Base-by-base conservation (phyloP, 2,888 invertebrate genomes). In the Drosophila aldrichi region DNA sequence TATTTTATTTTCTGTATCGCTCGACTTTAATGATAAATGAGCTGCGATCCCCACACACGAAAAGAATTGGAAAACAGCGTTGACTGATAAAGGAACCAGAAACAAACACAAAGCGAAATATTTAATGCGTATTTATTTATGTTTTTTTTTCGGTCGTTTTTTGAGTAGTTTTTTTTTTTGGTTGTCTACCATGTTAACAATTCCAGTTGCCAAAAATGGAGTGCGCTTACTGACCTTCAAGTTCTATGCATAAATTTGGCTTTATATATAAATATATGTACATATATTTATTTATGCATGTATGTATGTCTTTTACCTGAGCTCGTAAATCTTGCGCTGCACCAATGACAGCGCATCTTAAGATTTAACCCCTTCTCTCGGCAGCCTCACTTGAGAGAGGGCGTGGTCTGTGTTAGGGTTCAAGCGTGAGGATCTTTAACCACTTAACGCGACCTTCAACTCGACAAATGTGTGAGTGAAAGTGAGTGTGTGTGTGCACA, bases 121-220 rank as follows among this genome's bases (percentile, higher is more conserved):
- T 73, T 46, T 48, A 57, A 16, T 66, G 60, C 60, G 68, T 44
- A 59, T 63, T 63, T 62, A 44, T 65, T 60, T 46, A 38, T 51
- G 18, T n/a, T 58, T 43, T 20, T 49, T 44, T 20, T 40, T n/a
- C n/a, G n/a, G 29, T 18, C 43, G 29, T 20, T 14, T 36, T 32
- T 32, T 32, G 12, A 18, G 14, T 34, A 44, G 41, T 41, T 56
- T 58, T 16, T 22, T 55, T n/a, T n/a, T n/a, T n/a, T n/a, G 55
- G 55, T 56, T n/a, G 29, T 48, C n/a, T n/a, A 9, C 10, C n/a
- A 48, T 49, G 29, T 32, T 40, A 25, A 54, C 25, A 49, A 49
- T 77, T 63, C 88, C 70, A 82, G 80, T 88, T 74, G 51, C 58
- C 64, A 52, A 85, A 83, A 82, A 88, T 88, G 78, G 81, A 85